Evolutionary conservation across 2,888 invertebrate genomes (phyloP), one percentile per base, ranked within the genome.

Genomic region (Pasiphila rectangulata): DNA sequence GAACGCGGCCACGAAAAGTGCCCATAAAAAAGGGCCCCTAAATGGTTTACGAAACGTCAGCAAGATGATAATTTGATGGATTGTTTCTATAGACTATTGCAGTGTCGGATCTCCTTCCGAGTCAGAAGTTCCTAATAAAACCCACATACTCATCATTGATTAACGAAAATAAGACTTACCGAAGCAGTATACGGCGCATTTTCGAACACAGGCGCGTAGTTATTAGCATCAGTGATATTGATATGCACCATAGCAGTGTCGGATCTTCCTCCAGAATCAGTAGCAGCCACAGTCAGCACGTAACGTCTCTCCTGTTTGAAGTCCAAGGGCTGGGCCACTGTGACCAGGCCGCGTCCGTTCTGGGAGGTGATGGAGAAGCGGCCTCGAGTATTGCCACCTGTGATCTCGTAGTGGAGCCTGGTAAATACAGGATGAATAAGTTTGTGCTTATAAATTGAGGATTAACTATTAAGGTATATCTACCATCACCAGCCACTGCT

Each of bases 191-290:
- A 98, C 0, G 98, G 98, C 0, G 97, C 96, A 70, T 96, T 96
- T 73, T 97, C 96, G 70, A 98, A 98, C 1, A 94, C 94, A 0
- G 98, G 98, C 0, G 96, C 93, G 72, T 94, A 96, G 68, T 98
- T 97, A 78, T 98, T 98, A 0, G 98, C 97, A 80, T 98, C 98
- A 0, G 96, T 95, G 0, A 99, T 93, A 70, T 97, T 97, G 2
- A 99, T 94, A 68, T 96, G 95, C 7, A 98, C 95, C 40, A 95
- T 94, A 0, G 97, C 95, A 0, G 95, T 94, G 64, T 98, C 98
- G 1, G 93, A 94, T 34, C 96, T 88, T 0, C 96, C 96, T 0
- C 97, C 97, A 0, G 95, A 93, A 76, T 98, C 98, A 0, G 96
- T 94, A 0, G 98, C 98, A 0, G 95, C 94, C 0, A 95, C 92